A percentile compares a stretch with the other conserved stretches of the same genome.
Evolutionary conservation across 2,113 vertebrate genomes (phyloP).

Genomic region (Calidris pygmaea): DNA sequence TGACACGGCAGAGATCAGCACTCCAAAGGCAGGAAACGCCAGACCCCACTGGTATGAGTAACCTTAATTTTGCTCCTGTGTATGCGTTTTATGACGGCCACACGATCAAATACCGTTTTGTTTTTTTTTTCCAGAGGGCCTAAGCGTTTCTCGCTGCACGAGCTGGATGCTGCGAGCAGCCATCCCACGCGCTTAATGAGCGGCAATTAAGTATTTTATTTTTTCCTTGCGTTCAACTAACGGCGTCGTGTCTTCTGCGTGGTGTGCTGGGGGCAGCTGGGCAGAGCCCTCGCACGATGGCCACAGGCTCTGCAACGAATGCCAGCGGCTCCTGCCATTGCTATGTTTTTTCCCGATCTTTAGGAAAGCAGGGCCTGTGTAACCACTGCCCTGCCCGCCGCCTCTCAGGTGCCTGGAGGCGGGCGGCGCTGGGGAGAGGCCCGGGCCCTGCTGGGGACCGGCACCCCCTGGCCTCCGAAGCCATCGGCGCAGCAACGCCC

Average conservation of each 20-base stretch:
- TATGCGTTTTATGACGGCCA: background rate
- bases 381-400: rapidly evolving
- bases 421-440: background rate
- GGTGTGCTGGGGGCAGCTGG: rapidly evolving
- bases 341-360: too few species aligned
- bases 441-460: background rate
- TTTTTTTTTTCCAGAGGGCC: background rate
- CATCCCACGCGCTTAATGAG: background rate
- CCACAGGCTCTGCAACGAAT: background rate
- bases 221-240: background rate
- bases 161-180: background rate
- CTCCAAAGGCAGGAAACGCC: background rate
- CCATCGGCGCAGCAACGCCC: background rate
- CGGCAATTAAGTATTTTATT: background rate
- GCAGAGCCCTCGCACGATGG: rapidly evolving
- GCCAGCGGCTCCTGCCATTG: background rate
- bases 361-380: too few species aligned
- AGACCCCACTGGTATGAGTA: rapidly evolving
- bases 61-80: background rate
- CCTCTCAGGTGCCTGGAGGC: rapidly evolving
- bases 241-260: rapidly evolving
- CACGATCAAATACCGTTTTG: rapidly evolving
- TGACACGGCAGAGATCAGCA: rapidly evolving
- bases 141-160: rapidly evolving
- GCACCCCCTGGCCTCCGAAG: background rate